phyloP scores from a whole-genome alignment of 2,888 invertebrate genomes.

The Thymelicus lineola region DNA sequence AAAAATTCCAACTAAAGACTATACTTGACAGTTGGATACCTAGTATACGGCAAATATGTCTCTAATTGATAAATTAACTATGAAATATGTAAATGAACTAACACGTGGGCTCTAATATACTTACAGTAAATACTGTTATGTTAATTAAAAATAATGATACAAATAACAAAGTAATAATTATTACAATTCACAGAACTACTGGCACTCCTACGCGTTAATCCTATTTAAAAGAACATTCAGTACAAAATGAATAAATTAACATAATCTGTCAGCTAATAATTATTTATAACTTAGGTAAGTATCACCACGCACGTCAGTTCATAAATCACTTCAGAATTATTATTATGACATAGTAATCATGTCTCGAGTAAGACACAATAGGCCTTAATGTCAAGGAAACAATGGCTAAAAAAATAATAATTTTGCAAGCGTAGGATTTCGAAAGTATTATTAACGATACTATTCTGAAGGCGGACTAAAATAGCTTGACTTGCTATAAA shows the following conservation, averaged over 20 bases:
- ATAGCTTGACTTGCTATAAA: neutral
- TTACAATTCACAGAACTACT: neutral
- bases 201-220: neutral
- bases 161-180: neutral
- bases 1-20: too few species aligned
- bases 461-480: neutral
- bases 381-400: slow-evolving; percentile 19
- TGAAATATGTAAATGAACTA: neutral
- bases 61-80: too few species aligned
- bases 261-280: slow-evolving; percentile 1
- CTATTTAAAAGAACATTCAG: neutral
- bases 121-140: neutral
- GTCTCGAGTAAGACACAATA: slow-evolving; percentile 16
- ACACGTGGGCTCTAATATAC: neutral
- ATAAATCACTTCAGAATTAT: slow-evolving; percentile 34
- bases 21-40: too few species aligned
- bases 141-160: neutral
- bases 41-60: too few species aligned
- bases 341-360: slow-evolving; percentile 37
- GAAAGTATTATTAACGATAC: neutral
- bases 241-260: slow-evolving; percentile 14
- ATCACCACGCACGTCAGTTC: slow-evolving; percentile 39
- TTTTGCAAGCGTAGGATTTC: slow-evolving; percentile 1
- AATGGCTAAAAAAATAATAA: slow-evolving; percentile 25
- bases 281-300: slow-evolving; percentile 33